Evolutionary conservation across 2,888 invertebrate species (phyloP).

Genomic region (Scrobipalpa costella): DNA sequence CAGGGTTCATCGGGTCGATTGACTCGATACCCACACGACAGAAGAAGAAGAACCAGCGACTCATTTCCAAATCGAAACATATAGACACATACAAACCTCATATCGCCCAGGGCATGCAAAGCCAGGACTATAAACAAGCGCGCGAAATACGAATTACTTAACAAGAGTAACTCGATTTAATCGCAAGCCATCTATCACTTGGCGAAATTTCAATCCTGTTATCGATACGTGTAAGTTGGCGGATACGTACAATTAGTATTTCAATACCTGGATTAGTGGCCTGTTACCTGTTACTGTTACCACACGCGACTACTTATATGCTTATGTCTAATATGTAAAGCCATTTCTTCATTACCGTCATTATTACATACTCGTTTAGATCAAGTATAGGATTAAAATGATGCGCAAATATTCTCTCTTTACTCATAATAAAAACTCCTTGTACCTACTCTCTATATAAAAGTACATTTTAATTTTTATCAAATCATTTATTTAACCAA

Average conservation of each 20-base stretch:
- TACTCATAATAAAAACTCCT: no score
- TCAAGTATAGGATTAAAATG: no score
- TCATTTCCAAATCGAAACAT: background rate
- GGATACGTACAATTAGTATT: conserved; percentile 22
- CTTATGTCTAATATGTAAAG: background rate
- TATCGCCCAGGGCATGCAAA: background rate
- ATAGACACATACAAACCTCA: background rate
- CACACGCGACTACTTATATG: background rate
- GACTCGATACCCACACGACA: no score
- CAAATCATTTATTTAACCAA: no score
- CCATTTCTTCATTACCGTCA: no score
- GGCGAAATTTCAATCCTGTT: conserved; percentile 23
- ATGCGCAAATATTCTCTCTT: no score
- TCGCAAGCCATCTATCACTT: conserved; percentile 24
- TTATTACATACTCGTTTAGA: no score
- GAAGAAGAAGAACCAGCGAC: no score
- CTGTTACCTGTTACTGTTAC: background rate
- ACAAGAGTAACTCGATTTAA: conserved; percentile 15
- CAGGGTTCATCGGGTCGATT: no score
- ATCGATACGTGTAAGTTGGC: conserved; percentile 16
- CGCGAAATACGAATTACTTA: background rate
- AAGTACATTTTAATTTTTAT: no score
- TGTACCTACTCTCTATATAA: no score
- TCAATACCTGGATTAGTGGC: background rate
- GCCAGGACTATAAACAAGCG: background rate